These are phyloP conservation scores for Chaetogeoica ovagalla DNA, from an alignment of 2,888 invertebrate species.

Conservation along the genomic window DNA sequence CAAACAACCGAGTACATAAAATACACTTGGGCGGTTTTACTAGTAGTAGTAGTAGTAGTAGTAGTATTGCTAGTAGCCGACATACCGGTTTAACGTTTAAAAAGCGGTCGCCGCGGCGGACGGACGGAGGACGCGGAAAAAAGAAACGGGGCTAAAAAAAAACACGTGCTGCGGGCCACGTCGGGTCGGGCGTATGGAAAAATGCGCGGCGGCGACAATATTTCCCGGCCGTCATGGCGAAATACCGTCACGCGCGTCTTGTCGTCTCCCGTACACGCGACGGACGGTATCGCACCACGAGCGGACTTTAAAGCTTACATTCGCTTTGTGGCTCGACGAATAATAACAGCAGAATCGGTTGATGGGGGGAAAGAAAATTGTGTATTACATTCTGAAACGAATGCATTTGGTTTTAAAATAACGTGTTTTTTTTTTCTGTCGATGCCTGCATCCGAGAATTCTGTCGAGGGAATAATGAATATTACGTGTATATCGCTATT, in stretches of 20 bases:
- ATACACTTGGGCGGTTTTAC: background rate
- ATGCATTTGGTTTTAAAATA: too few species aligned
- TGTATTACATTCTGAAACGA: too few species aligned
- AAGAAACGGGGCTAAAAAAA: constrained; percentile 35
- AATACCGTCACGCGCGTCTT: background rate
- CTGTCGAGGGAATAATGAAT: too few species aligned
- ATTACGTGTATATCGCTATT: too few species aligned
- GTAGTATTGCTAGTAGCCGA: constrained; percentile 6
- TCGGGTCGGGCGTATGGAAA: background rate
- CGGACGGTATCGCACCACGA: too few species aligned
- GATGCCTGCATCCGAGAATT: too few species aligned
- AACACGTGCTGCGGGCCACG: constrained; percentile 39
- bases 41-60: background rate
- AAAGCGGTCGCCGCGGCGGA: constrained; percentile 41
- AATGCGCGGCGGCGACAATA: background rate
- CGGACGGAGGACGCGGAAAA: constrained; percentile 29
- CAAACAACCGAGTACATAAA: background rate
- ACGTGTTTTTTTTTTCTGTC: too few species aligned
- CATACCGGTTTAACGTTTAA: constrained; percentile 44
- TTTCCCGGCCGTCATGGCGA: background rate
- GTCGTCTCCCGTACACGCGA: background rate
- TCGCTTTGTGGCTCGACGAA: too few species aligned
- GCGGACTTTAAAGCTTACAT: too few species aligned
- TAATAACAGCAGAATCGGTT: too few species aligned
- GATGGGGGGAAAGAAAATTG: too few species aligned